Base-by-base conservation (phyloP, 2,797 vertebrate genomes). In the Gallinago solitaria region DNA sequence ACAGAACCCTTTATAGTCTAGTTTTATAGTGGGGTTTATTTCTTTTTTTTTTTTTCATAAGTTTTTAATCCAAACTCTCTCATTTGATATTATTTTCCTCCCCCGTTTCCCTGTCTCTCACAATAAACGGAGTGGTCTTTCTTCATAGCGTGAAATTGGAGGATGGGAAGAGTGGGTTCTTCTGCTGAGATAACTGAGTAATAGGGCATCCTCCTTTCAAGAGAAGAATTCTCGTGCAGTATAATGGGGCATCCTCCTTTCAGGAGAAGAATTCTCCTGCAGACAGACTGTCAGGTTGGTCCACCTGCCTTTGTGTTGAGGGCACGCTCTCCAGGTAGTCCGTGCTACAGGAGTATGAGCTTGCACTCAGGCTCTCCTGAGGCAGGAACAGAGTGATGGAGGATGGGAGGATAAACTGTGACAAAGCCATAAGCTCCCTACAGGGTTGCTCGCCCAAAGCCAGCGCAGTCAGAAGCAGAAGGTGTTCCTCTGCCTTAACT, bases 101-200 rank as follows among this genome's bases (percentile, higher is more conserved):
- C 16, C 24, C 74, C 7, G 9, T 76, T 89, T 78, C 14, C 86
- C 69, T 51, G 8, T 67, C 9, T 59, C 19, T 93, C 35, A 51
- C 9, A 63, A 5, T 33, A 64, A 83, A 28, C 21, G 17, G 47
- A 77, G 41, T 60, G 35, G 5, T 45, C 53, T 78, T 77, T 9
- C 20, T 70, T 73, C 17, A 13, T 8, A 64, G 9, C 1, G 8
- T 61, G 57, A 68, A 74, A 61, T 7, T 69, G 18, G 48, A 80
- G 3, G 9, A 77, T 56, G 21, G 20, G 18, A 79, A 32, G 4
- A 35, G 21, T 41, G 32, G 25, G 32, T 68, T 64, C 1, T 27
- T 63, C 63, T 32, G 33, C 18, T 0, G 1, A 18, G 5, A 47
- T 45, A 53, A 77, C 10, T 0, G 0, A 76, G 48, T 65, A 67